Conservation (phyloP, 2,888 invertebrate genomes). For the Labia minor region DNA sequence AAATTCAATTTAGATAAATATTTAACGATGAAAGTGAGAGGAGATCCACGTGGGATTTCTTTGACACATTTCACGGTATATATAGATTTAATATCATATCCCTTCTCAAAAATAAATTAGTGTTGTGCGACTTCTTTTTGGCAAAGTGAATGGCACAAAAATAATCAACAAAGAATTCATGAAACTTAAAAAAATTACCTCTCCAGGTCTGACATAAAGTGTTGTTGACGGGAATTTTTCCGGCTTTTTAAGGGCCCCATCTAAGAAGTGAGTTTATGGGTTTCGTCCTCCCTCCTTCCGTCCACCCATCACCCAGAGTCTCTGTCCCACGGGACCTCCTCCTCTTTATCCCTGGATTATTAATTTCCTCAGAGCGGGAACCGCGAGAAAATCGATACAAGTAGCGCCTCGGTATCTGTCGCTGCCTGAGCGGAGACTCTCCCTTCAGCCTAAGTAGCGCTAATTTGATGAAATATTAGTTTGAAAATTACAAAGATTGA, state of each 20-base stretch:
- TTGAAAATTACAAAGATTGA: too few relatives aligned
- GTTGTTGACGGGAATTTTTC: slow-evolving; percentile 13
- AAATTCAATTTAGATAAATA: not conserved
- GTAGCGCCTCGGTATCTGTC: slow-evolving; percentile 1
- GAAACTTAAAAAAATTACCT: slow-evolving; percentile 7
- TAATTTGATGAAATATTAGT: too few relatives aligned
- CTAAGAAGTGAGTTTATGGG: not conserved
- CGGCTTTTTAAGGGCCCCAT: not conserved
- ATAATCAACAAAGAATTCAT: slow-evolving; percentile 5
- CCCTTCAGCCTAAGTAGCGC: not conserved
- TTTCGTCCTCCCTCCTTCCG: too few relatives aligned
- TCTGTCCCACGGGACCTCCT: not conserved
- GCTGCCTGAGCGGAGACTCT: not conserved
- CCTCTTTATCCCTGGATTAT: not conserved
- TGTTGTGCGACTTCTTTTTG: too few relatives aligned
- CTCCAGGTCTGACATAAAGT: not conserved
- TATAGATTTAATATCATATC: not conserved
- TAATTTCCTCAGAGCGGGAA: slow-evolving; percentile 1
- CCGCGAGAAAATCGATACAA: slow-evolving; percentile 4
- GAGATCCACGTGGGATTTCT: not conserved
- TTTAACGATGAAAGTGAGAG: not conserved
- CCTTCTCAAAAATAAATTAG: not conserved
- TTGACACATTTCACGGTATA: not conserved
- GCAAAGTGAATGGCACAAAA: not conserved
- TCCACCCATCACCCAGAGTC: not conserved